Evolutionary conservation across 2,113 vertebrate genomes (phyloP), one percentile per base, ranked within the genome.

Genomic region (Meleagris gallopavo): DNA sequence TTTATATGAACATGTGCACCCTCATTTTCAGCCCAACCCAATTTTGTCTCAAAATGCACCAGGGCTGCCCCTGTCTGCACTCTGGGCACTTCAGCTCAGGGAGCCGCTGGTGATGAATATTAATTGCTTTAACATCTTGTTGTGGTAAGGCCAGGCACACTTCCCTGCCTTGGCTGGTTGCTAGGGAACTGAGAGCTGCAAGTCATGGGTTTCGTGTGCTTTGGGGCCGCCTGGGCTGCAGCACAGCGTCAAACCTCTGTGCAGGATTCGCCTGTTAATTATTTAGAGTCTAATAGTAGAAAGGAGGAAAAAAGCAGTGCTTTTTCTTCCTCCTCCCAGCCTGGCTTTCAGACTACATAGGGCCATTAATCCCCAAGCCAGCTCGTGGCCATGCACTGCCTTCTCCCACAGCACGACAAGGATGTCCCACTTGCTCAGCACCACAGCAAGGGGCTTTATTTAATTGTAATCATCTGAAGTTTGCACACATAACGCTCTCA

Each of bases 181-280:
- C 98, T 98, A 98, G 89, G 98, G 96, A 98, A 98, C 98, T 76
- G 83, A 74, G 64, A 75, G 85, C 92, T 95, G 95, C 95, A 94
- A 95, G 94, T 87, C 94, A 34, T 25, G 89, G 96, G 95, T 94
- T 90, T 93, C 91, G 72, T 90, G 93, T 86, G 95, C 96, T 93
- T 83, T 66, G 86, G 96, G 96, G 95, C 83, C 64, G 11, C 96
- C 76, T 66, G 83, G 91, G 92, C 43, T 91, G 89, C 95, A 95
- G 46, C 90, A 79, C 95, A 89, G 76, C 73, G 48, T 92, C 93
- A 91, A 96, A 91, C 80, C 89, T 90, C 65, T 13, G 91, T 94
- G 94, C 91, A 89, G 85, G 93, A 93, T 83, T 81, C 0, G 61
- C 93, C 94, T 61, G 82, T 94, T 96, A 95, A 97, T 97, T 97